Base-by-base conservation (phyloP, 2,113 vertebrate genomes). In the Agapornis roseicollis region DNA sequence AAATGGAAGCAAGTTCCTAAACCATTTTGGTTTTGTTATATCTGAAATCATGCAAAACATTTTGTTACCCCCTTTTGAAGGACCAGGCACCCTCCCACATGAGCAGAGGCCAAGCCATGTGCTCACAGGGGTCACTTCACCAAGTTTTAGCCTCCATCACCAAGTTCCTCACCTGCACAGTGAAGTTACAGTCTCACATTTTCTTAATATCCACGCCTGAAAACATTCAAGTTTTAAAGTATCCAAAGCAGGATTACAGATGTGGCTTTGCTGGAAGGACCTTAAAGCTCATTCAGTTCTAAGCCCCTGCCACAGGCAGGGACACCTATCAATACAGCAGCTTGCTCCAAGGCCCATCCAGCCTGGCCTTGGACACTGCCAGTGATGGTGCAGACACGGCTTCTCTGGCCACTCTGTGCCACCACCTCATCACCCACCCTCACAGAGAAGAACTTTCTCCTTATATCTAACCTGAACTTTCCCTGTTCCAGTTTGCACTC, bases 21-120 rank as follows among this genome's bases (percentile, higher is more conserved):
- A 23, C 16, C 14, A 2, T 41, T 47, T 41, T 0, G 0, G 1
- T 72, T 35, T 14, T 10, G 3, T 20, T 8, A 31, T 29, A 16
- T 5, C 15, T 39, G 9, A n/a, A 25, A 39, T 47, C 10, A 46
- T 25, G 8, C 22, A 72, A 71, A 65, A 50, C 16, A 14, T n/a
- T 72, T 72, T 58, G 10, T 5, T 22, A 29, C 12, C 15, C 18
- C 19, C 13, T 16, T 17, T 2, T 3, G 37, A 6, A 41, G 35
- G 16, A 29, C 42, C 58, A 46, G 17, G 31, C 25, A 58, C 41
- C 13, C 22, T 15, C 6, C 17, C 15, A 39, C 25, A 39, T 27
- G 1, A 3, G 7, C 19, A 17, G 31, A 13, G 10, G 17, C 20
- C 10, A 4, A 49, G 35, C 31, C 8, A 2, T 6, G 14, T 2